These are phyloP conservation scores for Streblospio benedicti DNA, from an alignment of 1,140 invertebrate species.

Conservation along the genomic window DNA sequence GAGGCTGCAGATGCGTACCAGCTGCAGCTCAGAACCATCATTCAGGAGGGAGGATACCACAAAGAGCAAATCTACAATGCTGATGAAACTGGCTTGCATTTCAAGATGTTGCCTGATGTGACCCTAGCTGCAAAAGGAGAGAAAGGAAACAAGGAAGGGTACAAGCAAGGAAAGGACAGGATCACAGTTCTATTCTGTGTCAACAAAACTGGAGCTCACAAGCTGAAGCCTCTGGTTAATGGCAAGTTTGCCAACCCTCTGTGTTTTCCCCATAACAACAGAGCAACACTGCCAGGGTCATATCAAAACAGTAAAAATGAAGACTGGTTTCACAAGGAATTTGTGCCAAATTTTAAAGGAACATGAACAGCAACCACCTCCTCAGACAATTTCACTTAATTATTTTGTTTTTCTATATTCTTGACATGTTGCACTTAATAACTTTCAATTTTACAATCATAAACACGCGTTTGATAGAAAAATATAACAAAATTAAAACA, in stretches of 20 bases:
- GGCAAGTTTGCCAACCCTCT: constrained; percentile 15
- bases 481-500: too few relatives aligned
- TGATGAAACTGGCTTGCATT: constrained; percentile 20
- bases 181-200: constrained; percentile 11
- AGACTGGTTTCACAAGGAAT: constrained; percentile 2
- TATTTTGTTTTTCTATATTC: too few relatives aligned
- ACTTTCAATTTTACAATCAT: too few relatives aligned
- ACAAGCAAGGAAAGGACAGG: constrained; percentile 6
- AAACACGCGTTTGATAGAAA: too few relatives aligned
- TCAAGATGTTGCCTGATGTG: constrained; percentile 12
- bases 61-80: constrained; percentile 18
- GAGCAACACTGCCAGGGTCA: constrained; percentile 6
- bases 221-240: constrained; percentile 14
- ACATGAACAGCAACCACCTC: too few relatives aligned
- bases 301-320: constrained; percentile 15
- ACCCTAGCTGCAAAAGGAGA: constrained; percentile 7
- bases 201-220: constrained; percentile 17
- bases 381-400: too few relatives aligned
- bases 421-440: too few relatives aligned
- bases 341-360: constrained; percentile 1
- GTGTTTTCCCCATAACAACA: constrained; percentile 18
- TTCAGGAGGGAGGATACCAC: background rate
- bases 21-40: background rate
- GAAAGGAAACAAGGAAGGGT: constrained; percentile 14
- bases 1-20: background rate